These are phyloP conservation scores for Dicyrtomina minuta DNA, from an alignment of 2,888 invertebrate species.

Conservation along the genomic window DNA sequence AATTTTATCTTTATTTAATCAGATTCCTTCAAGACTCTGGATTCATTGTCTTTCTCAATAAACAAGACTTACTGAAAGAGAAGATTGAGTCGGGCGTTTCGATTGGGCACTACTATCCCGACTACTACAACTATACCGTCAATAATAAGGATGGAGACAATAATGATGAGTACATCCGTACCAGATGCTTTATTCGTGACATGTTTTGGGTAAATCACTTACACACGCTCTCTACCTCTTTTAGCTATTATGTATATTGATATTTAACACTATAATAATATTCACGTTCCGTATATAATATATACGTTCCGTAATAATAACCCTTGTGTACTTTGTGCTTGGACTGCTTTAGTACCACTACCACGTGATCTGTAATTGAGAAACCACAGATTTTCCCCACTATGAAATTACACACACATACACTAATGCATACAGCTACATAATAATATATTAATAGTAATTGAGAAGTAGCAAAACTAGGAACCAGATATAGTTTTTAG, in stretches of 20 bases:
- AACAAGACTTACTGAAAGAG: slow-evolving; percentile 72
- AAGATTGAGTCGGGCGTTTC: slow-evolving; percentile 67
- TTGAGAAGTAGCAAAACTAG: no score
- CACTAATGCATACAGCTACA: no score
- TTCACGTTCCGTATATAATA: no score
- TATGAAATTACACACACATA: no score
- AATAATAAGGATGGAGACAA: slow-evolving; percentile 56
- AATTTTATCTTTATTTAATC: slow-evolving; percentile 47
- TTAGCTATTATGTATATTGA: background rate
- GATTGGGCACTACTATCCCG: slow-evolving; percentile 66
- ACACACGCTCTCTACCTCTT: background rate
- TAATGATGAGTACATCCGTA: slow-evolving; percentile 67
- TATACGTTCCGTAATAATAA: no score
- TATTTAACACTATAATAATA: no score
- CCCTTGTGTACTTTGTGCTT: no score
- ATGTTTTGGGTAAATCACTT: slow-evolving; percentile 68
- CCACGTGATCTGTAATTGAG: no score
- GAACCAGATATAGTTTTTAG: no score
- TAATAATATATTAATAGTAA: no score
- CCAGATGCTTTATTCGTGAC: slow-evolving; percentile 68
- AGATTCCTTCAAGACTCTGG: slow-evolving; percentile 74
- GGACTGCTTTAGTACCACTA: no score
- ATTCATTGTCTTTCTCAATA: slow-evolving; percentile 78
- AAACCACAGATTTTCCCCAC: no score
- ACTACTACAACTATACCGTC: slow-evolving; percentile 62